Evolutionary conservation across 2,797 vertebrate genomes (phyloP).

Genomic region (Siniperca obscura): DNA sequence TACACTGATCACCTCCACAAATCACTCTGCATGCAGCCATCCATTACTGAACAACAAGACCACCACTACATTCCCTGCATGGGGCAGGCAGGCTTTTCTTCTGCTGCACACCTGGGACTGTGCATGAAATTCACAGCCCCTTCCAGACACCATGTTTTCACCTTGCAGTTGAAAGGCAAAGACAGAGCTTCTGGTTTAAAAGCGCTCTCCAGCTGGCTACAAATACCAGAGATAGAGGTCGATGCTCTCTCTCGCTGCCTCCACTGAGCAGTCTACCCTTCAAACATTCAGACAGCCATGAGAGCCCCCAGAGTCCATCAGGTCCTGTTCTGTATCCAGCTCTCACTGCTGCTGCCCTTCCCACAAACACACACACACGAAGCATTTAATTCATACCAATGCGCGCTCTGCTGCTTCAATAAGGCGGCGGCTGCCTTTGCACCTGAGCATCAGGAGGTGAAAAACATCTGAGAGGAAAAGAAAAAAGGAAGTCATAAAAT

Average conservation of each 20-base stretch:
- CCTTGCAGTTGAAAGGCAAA: slow-evolving; percentile 70
- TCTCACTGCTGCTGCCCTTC: slow-evolving; percentile 54
- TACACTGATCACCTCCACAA: slow-evolving; percentile 50
- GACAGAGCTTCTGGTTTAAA: slow-evolving; percentile 63
- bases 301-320: slow-evolving; percentile 75
- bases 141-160: slow-evolving; percentile 53
- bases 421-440: slow-evolving; percentile 49
- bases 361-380: slow-evolving; percentile 26
- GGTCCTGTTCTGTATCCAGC: slow-evolving; percentile 70
- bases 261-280: slow-evolving; percentile 72
- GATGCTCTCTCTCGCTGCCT: slow-evolving; percentile 60
- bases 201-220: slow-evolving; percentile 68
- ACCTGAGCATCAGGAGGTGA: slow-evolving; percentile 45
- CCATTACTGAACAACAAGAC: slow-evolving; percentile 32
- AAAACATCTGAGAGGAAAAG: slow-evolving; percentile 44
- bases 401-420: slow-evolving; percentile 32
- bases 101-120: slow-evolving; percentile 44
- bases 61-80: slow-evolving; percentile 5
- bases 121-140: slow-evolving; percentile 37
- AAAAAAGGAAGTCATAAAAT: slow-evolving; percentile 48
- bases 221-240: slow-evolving; percentile 72
- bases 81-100: slow-evolving; percentile 48
- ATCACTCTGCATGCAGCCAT: slow-evolving; percentile 44
- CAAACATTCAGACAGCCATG: slow-evolving; percentile 77
- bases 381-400: slow-evolving; percentile 55